A percentile compares a stretch with the other conserved stretches of the same genome.
These are phyloP conservation scores for Sclerurus mexicanus DNA, from an alignment of 2,113 vertebrate species.

Conservation along the genomic window DNA sequence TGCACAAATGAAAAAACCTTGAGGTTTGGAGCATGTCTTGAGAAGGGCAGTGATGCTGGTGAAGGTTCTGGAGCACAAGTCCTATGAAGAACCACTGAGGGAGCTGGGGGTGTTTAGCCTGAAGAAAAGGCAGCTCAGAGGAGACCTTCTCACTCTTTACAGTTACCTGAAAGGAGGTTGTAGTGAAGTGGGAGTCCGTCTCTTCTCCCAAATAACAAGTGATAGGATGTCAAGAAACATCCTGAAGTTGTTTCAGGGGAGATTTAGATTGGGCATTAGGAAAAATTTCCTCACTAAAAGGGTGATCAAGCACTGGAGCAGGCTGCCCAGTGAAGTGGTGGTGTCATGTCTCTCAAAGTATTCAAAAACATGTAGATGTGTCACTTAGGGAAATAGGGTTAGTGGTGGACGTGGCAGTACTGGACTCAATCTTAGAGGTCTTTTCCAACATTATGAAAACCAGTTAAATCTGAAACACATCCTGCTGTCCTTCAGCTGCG, in stretches of 20 bases:
- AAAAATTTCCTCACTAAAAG: neutral
- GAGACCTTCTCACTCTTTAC: neutral
- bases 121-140: neutral
- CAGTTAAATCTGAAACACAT: neutral
- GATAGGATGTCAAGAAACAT: neutral
- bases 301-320: neutral
- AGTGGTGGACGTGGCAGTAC: neutral
- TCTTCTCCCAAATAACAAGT: neutral
- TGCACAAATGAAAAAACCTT: neutral
- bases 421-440: neutral
- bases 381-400: neutral
- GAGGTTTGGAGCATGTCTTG: neutral
- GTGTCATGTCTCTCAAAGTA: neutral
- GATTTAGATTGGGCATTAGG: neutral
- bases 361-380: neutral
- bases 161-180: neutral
- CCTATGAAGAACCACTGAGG: neutral
- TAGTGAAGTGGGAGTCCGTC: rapidly evolving
- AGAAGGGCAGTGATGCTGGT: neutral
- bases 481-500: neutral
- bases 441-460: neutral
- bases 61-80: neutral
- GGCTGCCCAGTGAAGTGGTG: neutral
- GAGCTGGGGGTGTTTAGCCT: neutral
- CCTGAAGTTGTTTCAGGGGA: neutral